A percentile compares a stretch with the other conserved stretches of the same genome.
Evolutionary conservation across 2,797 vertebrate species (phyloP).

Genomic region (Bucorvus abyssinicus): DNA sequence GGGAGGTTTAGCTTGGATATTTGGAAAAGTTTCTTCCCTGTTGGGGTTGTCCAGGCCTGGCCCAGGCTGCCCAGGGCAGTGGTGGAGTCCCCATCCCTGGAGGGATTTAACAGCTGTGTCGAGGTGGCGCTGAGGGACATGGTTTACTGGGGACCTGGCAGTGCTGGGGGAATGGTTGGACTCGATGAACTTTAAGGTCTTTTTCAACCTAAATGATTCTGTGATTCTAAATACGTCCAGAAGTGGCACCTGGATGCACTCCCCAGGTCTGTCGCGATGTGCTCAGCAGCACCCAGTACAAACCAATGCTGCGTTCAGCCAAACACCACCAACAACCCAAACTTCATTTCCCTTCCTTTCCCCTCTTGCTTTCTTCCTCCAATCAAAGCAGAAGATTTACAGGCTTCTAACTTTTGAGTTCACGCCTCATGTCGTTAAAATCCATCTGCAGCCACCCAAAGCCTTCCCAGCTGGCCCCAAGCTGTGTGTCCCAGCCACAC

Average conservation of each 20-base stretch:
- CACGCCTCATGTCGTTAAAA: background rate
- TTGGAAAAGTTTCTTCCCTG: background rate
- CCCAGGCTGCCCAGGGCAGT: background rate
- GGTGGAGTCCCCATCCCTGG: background rate
- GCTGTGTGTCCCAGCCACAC: rapidly evolving
- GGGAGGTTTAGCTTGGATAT: background rate
- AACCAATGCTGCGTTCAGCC: background rate
- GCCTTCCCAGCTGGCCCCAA: background rate
- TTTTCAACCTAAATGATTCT: background rate
- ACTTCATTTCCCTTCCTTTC: background rate
- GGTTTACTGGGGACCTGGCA: background rate
- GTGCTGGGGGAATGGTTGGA: no score
- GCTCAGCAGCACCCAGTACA: background rate
- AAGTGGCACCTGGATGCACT: background rate
- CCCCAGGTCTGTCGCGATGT: background rate
- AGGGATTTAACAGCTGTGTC: background rate
- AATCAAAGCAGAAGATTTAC: background rate
- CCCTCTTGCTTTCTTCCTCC: background rate
- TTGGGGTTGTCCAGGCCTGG: background rate
- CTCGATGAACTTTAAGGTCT: background rate
- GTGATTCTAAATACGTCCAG: background rate
- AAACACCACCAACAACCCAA: background rate
- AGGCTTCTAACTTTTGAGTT: background rate
- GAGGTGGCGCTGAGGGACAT: background rate
- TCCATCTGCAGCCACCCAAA: background rate